phyloP scores from a whole-genome alignment of 2,113 vertebrate species.

The Oplegnathus fasciatus region DNA sequence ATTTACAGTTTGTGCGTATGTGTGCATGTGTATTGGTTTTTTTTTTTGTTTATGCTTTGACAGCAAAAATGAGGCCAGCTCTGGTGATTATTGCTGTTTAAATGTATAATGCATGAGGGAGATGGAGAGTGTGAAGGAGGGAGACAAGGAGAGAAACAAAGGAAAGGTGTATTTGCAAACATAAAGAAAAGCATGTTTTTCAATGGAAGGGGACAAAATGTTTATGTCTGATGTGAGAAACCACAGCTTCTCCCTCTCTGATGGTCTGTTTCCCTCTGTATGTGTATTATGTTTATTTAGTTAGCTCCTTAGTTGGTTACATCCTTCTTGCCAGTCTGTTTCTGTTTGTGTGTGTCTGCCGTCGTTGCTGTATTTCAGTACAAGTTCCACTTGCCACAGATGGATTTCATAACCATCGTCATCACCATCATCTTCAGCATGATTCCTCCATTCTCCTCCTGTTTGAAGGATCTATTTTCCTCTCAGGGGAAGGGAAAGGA shows the following conservation, averaged over 20 bases:
- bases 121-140: background rate
- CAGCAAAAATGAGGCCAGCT: slow-evolving; percentile 27
- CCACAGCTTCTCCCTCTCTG: background rate
- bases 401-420: slow-evolving; percentile 19
- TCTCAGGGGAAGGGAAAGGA: slow-evolving; percentile 38
- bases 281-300: background rate
- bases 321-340: background rate
- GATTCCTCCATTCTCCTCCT: slow-evolving; percentile 47
- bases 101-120: slow-evolving; percentile 36
- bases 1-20: background rate
- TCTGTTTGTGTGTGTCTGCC: slow-evolving; percentile 11
- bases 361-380: background rate
- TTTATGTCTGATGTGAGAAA: slow-evolving; percentile 6
- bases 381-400: slow-evolving; percentile 1
- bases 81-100: slow-evolving; percentile 43
- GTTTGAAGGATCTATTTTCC: slow-evolving; percentile 55
- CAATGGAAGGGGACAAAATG: background rate
- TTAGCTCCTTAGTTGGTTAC: background rate
- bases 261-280: background rate
- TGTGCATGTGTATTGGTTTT: background rate
- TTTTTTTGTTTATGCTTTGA: slow-evolving; percentile 21
- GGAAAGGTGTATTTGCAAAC: background rate
- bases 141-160: background rate
- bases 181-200: background rate
- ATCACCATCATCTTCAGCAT: slow-evolving; percentile 39